phyloP scores from a whole-genome alignment of 2,113 vertebrate genomes.

The Turnix velox region DNA sequence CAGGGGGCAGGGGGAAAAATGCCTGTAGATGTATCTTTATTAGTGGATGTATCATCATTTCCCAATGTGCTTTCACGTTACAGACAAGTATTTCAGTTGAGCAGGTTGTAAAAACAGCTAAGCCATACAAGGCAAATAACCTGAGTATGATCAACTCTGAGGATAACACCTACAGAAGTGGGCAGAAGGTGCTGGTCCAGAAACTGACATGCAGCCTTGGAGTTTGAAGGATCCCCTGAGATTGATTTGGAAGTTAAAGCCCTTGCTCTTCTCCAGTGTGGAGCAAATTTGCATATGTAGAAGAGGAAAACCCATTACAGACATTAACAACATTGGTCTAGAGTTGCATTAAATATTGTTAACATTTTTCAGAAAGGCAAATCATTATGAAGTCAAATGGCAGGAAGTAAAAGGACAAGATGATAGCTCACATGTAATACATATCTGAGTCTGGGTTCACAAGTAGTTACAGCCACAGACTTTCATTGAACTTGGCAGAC shows the following conservation, averaged over 20 bases:
- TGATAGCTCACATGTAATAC: background rate
- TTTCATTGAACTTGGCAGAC: background rate
- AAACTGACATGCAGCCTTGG: background rate
- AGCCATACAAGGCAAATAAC: background rate
- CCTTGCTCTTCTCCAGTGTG: background rate
- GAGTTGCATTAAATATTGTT: background rate
- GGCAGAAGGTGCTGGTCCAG: background rate
- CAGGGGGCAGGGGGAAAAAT: background rate
- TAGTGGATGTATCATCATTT: background rate
- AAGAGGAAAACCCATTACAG: background rate
- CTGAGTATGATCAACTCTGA: background rate
- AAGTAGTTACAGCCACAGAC: background rate
- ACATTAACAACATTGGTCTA: background rate
- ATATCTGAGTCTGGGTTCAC: rapidly evolving
- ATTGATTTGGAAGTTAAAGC: background rate
- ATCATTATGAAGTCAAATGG: background rate
- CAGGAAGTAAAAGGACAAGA: background rate
- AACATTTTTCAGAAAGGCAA: background rate
- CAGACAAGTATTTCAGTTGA: background rate
- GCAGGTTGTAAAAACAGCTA: background rate
- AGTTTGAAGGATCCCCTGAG: background rate
- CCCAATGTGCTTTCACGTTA: background rate
- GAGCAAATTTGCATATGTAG: background rate
- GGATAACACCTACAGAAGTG: background rate
- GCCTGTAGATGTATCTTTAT: background rate